Conservation (phyloP, 2,888 invertebrate genomes). For the Drosophila eohydei region DNA sequence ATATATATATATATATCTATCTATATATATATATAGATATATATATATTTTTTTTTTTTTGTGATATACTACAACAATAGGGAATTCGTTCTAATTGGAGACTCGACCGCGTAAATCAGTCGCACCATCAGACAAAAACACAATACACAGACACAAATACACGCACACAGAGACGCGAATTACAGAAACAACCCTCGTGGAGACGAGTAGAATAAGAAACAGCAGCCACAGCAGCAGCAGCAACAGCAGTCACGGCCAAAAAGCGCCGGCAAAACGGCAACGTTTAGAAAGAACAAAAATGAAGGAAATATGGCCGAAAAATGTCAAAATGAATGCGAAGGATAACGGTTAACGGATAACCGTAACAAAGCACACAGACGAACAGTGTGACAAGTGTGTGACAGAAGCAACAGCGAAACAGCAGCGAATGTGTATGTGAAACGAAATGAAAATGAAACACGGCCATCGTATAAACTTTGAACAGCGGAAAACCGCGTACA, state of each 20-base stretch:
- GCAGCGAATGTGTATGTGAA: constrained; percentile 29
- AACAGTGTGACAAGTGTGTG: constrained; percentile 22
- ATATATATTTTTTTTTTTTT: no score
- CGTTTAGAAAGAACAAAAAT: not conserved
- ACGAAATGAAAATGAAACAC: constrained; percentile 50
- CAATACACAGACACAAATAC: constrained; percentile 8
- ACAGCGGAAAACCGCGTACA: constrained; percentile 55
- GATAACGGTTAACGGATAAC: constrained; percentile 18
- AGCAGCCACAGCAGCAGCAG: constrained; percentile 23
- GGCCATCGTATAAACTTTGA: constrained; percentile 23
- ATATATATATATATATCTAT: not conserved
- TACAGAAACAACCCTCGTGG: constrained; percentile 62
- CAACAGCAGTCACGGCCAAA: constrained; percentile 36
- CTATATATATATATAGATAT: not conserved
- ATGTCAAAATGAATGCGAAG: constrained; percentile 47
- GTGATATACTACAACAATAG: constrained; percentile 25
- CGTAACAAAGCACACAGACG: constrained; percentile 22
- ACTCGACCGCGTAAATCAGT: constrained; percentile 30
- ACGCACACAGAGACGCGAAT: constrained; percentile 20
- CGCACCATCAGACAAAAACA: constrained; percentile 13
- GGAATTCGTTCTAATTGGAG: constrained; percentile 42
- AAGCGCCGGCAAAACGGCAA: constrained; percentile 65
- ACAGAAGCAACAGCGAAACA: constrained; percentile 32
- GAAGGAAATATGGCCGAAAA: constrained; percentile 59
- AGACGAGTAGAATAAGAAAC: constrained; percentile 29